Evolutionary conservation across 2,888 invertebrate genomes (phyloP), one percentile per base, ranked within the genome.

Genomic region (Lochmaea capreae): DNA sequence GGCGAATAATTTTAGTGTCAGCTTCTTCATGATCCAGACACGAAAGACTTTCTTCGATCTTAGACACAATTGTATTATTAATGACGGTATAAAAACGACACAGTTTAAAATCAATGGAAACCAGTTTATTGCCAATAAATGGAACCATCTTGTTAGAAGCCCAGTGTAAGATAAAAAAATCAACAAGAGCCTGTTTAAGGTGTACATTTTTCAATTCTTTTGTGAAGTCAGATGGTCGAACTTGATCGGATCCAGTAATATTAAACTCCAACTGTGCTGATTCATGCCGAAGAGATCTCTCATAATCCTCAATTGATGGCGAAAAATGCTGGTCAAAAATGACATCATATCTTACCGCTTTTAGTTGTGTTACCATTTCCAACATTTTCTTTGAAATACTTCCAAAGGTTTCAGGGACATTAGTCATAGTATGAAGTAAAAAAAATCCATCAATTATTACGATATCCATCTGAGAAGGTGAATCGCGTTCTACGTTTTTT

Each of bases 81-180:
- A 76, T 72, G 79, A 58, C 78, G 80, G 82, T 63, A 82, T 83
- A 77, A 79, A 84, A 67, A 80, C 77, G 72, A 74, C 74, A 74
- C 42, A 3, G 42, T 42, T 42, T 9, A 42, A 42, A 42, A 42
- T 42, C 3, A 42, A 42, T 42, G 42, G 3, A 42, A 42, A 42
- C 42, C 42, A 3, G 42, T 42, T 42, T 42, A 42, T 10, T 42
- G 42, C 42, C 4, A 3, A 42, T 42, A 4, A 42, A 42, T 10
- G 42, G 10, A 42, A 42, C 42, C 42, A 6, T 42, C 42, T 42
- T 4, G 42, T 42, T 42, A 42, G 42, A 42, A 42, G 79, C 76
- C 42, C 42, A 42, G 42, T 42, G 42, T 42, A 42, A 10, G 42
- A 42, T 42, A 4, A 42, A 42, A 42, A 42, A 42, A 42, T 42